phyloP scores from a whole-genome alignment of 1,140 invertebrate genomes.

The Drosophila cardini region DNA sequence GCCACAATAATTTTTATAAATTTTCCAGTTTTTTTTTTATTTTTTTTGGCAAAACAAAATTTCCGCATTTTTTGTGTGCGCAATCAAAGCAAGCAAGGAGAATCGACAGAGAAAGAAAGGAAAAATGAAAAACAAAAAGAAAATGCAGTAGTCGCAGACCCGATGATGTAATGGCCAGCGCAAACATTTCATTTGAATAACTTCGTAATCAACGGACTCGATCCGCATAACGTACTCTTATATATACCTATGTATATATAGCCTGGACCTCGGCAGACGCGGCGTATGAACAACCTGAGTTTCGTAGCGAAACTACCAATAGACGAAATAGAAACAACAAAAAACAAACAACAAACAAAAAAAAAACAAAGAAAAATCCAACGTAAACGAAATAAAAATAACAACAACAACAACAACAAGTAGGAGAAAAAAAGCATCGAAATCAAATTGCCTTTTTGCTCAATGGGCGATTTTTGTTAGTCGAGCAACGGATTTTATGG shows the following conservation, averaged over 20 bases:
- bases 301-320: slow-evolving; percentile 22
- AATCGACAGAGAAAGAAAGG: slow-evolving; percentile 2
- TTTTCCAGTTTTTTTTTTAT: slow-evolving; percentile 57
- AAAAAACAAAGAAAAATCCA: slow-evolving; percentile 10
- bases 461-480: slow-evolving; percentile 70
- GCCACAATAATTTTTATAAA: slow-evolving; percentile 78
- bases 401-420: slow-evolving; percentile 8
- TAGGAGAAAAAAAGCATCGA: slow-evolving; percentile 21
- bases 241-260: slow-evolving; percentile 4
- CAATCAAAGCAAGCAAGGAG: slow-evolving; percentile 15
- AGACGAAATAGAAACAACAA: slow-evolving; percentile 10
- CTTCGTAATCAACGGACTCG: slow-evolving; percentile 71
- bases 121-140: slow-evolving; percentile 7
- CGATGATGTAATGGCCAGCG: slow-evolving; percentile 72
- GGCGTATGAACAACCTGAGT: slow-evolving; percentile 69
- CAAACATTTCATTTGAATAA: slow-evolving; percentile 80
- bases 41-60: slow-evolving; percentile 56
- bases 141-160: slow-evolving; percentile 46
- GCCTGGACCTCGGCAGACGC: slow-evolving; percentile 36
- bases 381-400: neutral
- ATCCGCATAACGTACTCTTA: neutral
- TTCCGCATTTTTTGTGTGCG: slow-evolving; percentile 54
- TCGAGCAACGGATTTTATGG: slow-evolving; percentile 68
- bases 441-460: slow-evolving; percentile 75
- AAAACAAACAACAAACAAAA: too few relatives aligned